These are phyloP conservation scores for Empidonax alnorum DNA, from an alignment of 2,113 vertebrate genomes.

Conservation along the genomic window DNA sequence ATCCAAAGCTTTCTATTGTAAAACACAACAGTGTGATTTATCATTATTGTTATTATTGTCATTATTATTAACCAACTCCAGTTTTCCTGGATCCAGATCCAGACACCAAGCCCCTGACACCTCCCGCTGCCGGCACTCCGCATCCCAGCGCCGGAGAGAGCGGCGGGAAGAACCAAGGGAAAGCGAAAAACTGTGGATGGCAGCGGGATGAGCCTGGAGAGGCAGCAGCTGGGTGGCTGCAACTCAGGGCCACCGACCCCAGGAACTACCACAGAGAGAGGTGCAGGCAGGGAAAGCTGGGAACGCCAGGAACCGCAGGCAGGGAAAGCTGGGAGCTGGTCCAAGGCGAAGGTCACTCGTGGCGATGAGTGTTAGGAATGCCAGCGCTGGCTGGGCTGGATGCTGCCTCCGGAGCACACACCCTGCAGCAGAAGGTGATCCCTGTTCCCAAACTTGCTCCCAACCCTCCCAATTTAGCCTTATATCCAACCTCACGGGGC, in stretches of 20 bases:
- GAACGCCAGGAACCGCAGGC: background rate
- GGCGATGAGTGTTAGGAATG: accelerated
- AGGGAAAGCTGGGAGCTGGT: background rate
- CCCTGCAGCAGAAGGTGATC: background rate
- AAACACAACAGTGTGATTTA: background rate
- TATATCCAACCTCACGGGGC: background rate
- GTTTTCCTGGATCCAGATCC: background rate
- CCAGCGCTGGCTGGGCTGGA: background rate
- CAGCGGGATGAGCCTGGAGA: accelerated
- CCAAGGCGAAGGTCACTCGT: accelerated
- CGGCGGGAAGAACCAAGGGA: background rate
- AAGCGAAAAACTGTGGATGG: background rate
- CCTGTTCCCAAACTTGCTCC: background rate
- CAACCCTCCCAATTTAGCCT: background rate
- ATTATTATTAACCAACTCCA: background rate
- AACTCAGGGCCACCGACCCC: background rate
- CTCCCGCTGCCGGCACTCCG: accelerated
- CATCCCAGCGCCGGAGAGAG: accelerated
- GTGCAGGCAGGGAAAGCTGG: background rate
- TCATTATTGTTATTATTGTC: background rate
- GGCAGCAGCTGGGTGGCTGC: accelerated
- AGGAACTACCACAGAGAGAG: accelerated
- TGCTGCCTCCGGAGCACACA: background rate
- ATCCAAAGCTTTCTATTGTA: background rate
- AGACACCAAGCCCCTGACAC: accelerated